A percentile compares a stretch with the other conserved stretches of the same genome.
Evolutionary conservation across 2,113 vertebrate species (phyloP).

Genomic region (Sigmodon hispidus): DNA sequence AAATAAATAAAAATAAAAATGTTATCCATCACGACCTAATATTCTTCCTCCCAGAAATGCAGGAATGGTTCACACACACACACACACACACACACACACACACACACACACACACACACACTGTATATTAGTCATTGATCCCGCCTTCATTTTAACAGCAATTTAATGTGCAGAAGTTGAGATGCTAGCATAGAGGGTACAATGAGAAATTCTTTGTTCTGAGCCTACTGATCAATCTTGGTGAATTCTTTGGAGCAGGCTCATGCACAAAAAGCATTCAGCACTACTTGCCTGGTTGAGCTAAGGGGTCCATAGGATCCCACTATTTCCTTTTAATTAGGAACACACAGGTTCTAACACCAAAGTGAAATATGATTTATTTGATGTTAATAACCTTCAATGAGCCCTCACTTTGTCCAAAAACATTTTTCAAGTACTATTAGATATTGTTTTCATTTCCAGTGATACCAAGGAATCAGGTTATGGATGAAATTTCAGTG

Average conservation of each 20-base stretch:
- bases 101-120: not conserved
- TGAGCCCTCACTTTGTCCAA: not conserved
- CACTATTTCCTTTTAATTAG: not conserved
- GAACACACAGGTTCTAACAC: not conserved
- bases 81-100: not conserved
- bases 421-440: not conserved
- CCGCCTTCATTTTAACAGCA: too few relatives aligned
- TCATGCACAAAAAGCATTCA: not conserved
- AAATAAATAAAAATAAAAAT: too few relatives aligned
- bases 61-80: not conserved
- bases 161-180: not conserved
- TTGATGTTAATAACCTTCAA: not conserved
- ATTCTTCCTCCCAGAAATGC: not conserved
- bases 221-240: rapidly evolving
- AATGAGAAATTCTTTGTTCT: rapidly evolving
- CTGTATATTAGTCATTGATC: not conserved
- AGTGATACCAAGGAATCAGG: not conserved
- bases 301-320: not conserved
- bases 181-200: not conserved
- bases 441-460: not conserved
- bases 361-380: slow-evolving; percentile 30
- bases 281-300: not conserved
- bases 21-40: too few relatives aligned
- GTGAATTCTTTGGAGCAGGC: not conserved
- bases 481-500: slow-evolving; percentile 35